Evolutionary conservation across 2,888 invertebrate species (phyloP), one percentile per base, ranked within the genome.

Genomic region (Frankliniella intonsa): DNA sequence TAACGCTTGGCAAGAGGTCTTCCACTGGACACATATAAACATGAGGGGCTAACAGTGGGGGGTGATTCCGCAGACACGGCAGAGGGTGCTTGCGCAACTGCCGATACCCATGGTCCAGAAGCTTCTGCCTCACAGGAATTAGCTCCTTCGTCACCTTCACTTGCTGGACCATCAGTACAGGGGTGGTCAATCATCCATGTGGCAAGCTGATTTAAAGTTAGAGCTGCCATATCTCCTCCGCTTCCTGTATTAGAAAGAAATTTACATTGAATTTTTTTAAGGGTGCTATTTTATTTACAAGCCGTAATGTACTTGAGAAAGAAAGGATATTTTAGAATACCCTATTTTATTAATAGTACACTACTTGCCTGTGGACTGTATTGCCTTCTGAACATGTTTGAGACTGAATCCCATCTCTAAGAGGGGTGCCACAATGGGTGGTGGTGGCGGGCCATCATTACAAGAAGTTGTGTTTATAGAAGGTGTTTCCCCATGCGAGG

Each of bases 181-280:
- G 91, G 92, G 86, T 92, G 90, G 84, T 92, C 92, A 82, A 92
- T 87, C 91, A 92, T 92, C 92, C 92, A 92, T 7, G 90, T 91
- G 9, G 91, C 92, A 81, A 92, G 86, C 85, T 89, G 89, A 85
- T 91, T 92, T 22, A 91, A 89, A n/a, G 89, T 80, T 14, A 84
- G 81, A 9, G 84, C 84, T 17, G 84, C 83, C 49, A 84, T 65
- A 82, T 89, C 89, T 25, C 88, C 88, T 49, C 87, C 86, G 65
- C 87, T 85, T n/a, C 88, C 88, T 88, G 84, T 62, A 14, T 38
- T 38, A 55, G 55, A 55, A 14, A 55, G 1, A 55, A 2, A 55
- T 3, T 55, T 80, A 50, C 19, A 82, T 8, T 25, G 55, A 80
- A 50, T 49, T 69, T 69, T 69, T 17, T 17, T 51, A 7, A 12